Base-by-base conservation (phyloP, 1,140 invertebrate genomes). In the Drosophila funebris region DNA sequence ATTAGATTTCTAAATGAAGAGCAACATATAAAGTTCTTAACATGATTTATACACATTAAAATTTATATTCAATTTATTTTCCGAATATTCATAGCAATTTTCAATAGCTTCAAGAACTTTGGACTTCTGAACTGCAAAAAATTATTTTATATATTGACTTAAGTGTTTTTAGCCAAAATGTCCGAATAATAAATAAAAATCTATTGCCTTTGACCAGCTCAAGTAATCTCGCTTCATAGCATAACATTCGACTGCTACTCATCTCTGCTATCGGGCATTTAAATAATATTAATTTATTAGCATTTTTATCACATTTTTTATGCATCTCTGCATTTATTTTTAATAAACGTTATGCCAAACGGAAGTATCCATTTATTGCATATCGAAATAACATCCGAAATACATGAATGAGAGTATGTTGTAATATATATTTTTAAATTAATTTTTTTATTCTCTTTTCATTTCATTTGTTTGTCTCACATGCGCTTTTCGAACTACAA, bases 221-320 rank as follows among this genome's bases (percentile, higher is more conserved):
- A 13, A 20, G 22, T 41, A 27, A n/a, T 16, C 29, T n/a, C 16
- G 14, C 37, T 53, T 44, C 29, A 31, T 31, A 0, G 9, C 29
- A 31, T 8, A 31, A 7, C 29, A 8, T 2, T 31, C 58, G 53
- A 29, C 39, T 66, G 53, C 57, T 67, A n/a, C 33, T 46, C 16
- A 75, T 79, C 24, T 50, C 46, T 46, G n/a, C 2, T 68, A 39
- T 43, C 29, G 9, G 22, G 7, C 16, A 46, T 66, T 78, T 52
- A 8, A 44, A 46, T 54, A 79, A 66, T 75, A 14, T 50, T 50
- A 50, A 64, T 64, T 79, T 64, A 70, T 70, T 63, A 62, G 9
- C 29, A n/a, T 53, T 16, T 29, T 41, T 62, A 8, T 9, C 31
- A 33, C 18, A 50, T 39, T 22, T 48, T 33, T 56, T 57, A 44